These are phyloP conservation scores for Caradrina clavipalpis DNA, from an alignment of 2,888 invertebrate genomes.

Conservation along the genomic window DNA sequence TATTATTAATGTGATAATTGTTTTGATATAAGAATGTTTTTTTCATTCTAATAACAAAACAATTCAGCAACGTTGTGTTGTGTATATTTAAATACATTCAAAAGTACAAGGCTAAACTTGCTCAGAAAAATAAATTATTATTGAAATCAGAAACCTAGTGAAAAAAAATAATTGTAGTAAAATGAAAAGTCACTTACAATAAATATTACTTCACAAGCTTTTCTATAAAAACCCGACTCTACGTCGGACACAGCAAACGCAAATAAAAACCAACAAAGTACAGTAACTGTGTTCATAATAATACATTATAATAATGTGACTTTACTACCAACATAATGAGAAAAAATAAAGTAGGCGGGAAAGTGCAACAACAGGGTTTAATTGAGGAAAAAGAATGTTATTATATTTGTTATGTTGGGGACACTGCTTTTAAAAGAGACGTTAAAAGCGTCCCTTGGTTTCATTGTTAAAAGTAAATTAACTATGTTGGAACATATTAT, in stretches of 20 bases:
- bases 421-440: constrained; percentile 9
- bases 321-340: constrained; percentile 7
- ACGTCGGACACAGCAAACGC: not conserved
- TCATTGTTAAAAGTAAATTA: not conserved
- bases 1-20: no score
- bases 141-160: no score
- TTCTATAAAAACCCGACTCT: not conserved
- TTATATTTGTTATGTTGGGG: constrained; percentile 7
- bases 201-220: no score
- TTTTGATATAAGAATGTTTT: no score
- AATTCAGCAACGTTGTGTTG: no score
- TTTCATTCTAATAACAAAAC: no score
- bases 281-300: not conserved
- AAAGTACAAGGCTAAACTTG: no score
- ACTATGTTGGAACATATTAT: not conserved
- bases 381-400: constrained; percentile 19
- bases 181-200: no score
- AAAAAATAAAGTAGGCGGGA: constrained; percentile 19
- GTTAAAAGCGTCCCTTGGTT: constrained; percentile 19
- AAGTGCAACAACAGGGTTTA: constrained; percentile 33
- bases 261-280: not conserved
- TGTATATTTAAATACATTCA: no score
- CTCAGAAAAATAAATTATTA: no score
- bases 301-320: not conserved
- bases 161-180: no score